A percentile compares a stretch with the other conserved stretches of the same genome.
Evolutionary conservation across 2,113 vertebrate genomes (phyloP).

Genomic region (Gasterosteus nipponicus): DNA sequence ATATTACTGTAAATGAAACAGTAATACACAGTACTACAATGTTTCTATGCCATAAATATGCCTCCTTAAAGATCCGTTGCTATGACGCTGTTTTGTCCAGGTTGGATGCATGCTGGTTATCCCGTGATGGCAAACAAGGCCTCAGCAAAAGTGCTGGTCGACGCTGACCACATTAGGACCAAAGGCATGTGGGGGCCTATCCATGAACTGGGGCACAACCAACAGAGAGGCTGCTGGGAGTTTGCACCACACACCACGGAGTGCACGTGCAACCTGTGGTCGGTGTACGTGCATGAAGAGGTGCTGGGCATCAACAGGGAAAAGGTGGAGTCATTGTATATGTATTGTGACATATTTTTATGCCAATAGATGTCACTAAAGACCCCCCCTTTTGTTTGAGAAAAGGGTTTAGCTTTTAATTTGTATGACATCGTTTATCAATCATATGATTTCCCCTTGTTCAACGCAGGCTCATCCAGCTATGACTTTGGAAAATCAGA

Average conservation of each 20-base stretch:
- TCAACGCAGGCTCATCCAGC: conserved; percentile 51
- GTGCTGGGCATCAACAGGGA: conserved; percentile 70
- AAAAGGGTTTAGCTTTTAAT: background rate
- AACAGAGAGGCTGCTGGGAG: conserved; percentile 83
- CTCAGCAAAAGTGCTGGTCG: conserved; percentile 43
- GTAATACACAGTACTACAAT: no score
- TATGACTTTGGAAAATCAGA: conserved; percentile 32
- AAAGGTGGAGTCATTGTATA: conserved; percentile 31
- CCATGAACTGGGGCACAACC: conserved; percentile 86
- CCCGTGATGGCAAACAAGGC: conserved; percentile 72
- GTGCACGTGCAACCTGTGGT: conserved; percentile 87
- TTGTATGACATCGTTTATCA: background rate
- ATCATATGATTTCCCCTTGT: background rate
- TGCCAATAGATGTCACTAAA: background rate
- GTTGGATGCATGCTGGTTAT: conserved; percentile 86
- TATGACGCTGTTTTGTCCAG: conserved; percentile 51
- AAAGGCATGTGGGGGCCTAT: conserved; percentile 71
- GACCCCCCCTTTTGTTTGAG: background rate
- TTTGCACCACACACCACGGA: conserved; percentile 83
- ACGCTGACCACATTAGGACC: background rate
- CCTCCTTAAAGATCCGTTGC: background rate
- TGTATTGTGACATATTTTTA: background rate
- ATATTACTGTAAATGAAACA: no score
- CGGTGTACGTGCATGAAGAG: conserved; percentile 80
- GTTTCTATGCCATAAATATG: background rate